Evolutionary conservation across 1,140 invertebrate species (phyloP), one percentile per base, ranked within the genome.

Genomic region (Ostrea edulis): DNA sequence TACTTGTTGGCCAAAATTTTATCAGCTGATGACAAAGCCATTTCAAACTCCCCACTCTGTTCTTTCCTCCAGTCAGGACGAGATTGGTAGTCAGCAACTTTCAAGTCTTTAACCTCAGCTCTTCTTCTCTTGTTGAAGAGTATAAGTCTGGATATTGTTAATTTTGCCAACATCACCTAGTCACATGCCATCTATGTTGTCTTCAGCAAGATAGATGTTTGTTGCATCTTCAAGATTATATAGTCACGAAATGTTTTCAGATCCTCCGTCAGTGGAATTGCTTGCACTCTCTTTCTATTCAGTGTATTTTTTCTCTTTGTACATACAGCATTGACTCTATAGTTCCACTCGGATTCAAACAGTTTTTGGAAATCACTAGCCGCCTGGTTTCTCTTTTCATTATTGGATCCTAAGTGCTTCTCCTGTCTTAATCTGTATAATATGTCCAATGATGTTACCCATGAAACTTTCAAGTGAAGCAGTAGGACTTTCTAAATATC

Each of bases 191-290:
- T 82, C 22, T n/a, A 4, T 22, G 25, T 77, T 53, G 29, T 17
- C 53, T 85, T 81, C 54, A 88, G 81, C 52, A 20, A 17, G 5
- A 17, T 51, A 12, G 54, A 58, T 14, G 65, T 44, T 53, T 82
- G 2, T 25, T 68, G 77, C 65, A 88, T 88, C 22, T 88, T 68
- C 17, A 22, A 35, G 11, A 82, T 82, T 20, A 82, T 85, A 35
- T 68, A 82, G n/a, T 22, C n/a, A 22, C 82, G 22, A 51, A 89
- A 44, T 35, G 14, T 55, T 85, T 89, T n/a, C 17, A 89, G 77
- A 87, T 89, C 88, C n/a, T 89, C 86, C 54, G 88, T 89, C 7
- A 89, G 62, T 20, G 88, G 88, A 53, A 89, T 84, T 35, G 68
- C 71, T 65, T 86, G 77, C 29, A 87, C 29, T 87, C 54, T 86